Conservation (phyloP, 2,113 vertebrate genomes). For the Pterocles gutturalis region DNA sequence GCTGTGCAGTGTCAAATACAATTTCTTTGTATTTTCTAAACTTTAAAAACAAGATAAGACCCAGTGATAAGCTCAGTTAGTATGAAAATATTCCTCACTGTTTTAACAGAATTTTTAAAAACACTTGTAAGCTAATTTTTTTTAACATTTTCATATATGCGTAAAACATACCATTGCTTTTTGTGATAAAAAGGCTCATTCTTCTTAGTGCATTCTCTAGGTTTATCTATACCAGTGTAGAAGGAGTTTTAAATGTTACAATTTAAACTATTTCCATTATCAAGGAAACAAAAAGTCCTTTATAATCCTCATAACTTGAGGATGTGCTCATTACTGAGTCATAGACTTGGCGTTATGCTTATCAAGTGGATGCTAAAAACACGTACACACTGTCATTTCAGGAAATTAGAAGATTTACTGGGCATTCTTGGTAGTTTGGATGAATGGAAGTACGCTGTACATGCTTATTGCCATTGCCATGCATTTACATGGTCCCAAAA, state of each 20-base stretch:
- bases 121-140: background rate
- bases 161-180: background rate
- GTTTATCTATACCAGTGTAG: background rate
- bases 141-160: background rate
- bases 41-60: background rate
- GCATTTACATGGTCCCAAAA: background rate
- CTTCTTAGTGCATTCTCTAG: background rate
- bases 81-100: background rate
- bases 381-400: background rate
- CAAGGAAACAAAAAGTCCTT: background rate
- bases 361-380: background rate
- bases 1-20: background rate
- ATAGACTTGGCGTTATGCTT: background rate
- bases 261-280: background rate
- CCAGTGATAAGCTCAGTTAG: background rate
- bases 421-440: background rate
- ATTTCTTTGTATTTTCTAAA: background rate
- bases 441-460: background rate
- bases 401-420: background rate
- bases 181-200: background rate
- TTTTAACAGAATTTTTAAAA: background rate
- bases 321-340: background rate
- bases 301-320: background rate
- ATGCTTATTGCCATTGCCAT: background rate
- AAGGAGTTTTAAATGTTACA: background rate